Conservation (phyloP, 2,113 vertebrate genomes). For the Pantherophis guttatus region DNA sequence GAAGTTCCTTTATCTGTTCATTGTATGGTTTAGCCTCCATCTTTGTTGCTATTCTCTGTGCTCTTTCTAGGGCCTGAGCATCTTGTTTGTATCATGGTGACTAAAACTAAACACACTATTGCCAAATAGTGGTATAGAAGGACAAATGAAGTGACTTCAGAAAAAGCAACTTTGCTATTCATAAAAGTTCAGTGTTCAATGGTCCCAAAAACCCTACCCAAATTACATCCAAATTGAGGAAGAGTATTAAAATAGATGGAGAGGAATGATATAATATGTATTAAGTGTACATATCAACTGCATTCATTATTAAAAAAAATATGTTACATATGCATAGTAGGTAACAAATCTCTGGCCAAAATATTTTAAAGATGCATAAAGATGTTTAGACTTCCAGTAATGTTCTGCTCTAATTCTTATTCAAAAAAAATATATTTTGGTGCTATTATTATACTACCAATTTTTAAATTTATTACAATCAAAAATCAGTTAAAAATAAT, state of each 20-base stretch:
- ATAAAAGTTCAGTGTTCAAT: not conserved
- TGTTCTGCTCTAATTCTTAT: not conserved
- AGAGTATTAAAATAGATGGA: not conserved
- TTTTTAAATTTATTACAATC: not conserved
- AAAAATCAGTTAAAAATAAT: not conserved
- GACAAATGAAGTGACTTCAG: not conserved
- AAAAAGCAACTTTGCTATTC: not conserved
- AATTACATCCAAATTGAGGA: not conserved
- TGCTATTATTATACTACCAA: not conserved
- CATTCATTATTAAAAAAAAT: not conserved
- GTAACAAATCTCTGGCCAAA: not conserved
- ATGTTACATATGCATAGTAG: not conserved
- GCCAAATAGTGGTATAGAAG: not conserved
- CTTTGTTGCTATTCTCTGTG: not conserved
- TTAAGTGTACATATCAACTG: not conserved
- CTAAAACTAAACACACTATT: not conserved
- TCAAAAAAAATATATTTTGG: not conserved
- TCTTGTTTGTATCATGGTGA: not conserved
- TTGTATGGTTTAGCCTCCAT: not conserved
- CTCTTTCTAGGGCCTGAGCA: not conserved
- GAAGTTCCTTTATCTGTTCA: not conserved
- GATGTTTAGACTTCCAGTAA: not conserved
- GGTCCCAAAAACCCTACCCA: not conserved
- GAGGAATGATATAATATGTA: not conserved
- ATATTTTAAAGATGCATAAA: not conserved